Conservation (phyloP, 2,113 vertebrate species). For the Gallinago undulata region DNA sequence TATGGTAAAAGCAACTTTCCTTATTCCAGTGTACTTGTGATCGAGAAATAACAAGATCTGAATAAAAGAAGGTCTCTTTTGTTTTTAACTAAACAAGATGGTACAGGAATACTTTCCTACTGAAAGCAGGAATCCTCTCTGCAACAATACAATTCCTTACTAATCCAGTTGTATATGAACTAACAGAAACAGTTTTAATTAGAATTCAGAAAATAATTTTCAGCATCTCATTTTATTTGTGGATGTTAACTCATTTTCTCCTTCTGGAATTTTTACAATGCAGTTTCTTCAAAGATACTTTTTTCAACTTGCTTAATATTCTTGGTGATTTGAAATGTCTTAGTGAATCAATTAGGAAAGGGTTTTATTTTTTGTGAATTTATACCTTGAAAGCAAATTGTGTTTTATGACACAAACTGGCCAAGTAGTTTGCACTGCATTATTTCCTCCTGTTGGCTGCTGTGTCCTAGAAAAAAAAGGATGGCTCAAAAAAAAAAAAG, state of each 20-base stretch:
- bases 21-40: background rate
- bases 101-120: background rate
- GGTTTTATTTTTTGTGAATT: background rate
- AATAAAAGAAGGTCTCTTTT: background rate
- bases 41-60: background rate
- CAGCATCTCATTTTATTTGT: background rate
- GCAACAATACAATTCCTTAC: background rate
- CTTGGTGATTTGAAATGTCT: background rate
- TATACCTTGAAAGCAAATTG: background rate
- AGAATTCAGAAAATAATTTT: background rate
- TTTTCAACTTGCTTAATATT: background rate
- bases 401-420: background rate
- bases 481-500: background rate
- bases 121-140: background rate
- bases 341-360: background rate
- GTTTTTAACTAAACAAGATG: background rate
- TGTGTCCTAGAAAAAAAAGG: background rate
- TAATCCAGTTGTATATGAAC: background rate
- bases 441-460: background rate
- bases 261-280: background rate
- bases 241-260: background rate
- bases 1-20: slow-evolving; percentile 22
- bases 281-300: background rate
- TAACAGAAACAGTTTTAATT: background rate
- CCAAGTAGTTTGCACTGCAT: background rate